A percentile compares a stretch with the other conserved stretches of the same genome.
Evolutionary conservation across 2,113 vertebrate species (phyloP).

Genomic region (Alosa alosa): DNA sequence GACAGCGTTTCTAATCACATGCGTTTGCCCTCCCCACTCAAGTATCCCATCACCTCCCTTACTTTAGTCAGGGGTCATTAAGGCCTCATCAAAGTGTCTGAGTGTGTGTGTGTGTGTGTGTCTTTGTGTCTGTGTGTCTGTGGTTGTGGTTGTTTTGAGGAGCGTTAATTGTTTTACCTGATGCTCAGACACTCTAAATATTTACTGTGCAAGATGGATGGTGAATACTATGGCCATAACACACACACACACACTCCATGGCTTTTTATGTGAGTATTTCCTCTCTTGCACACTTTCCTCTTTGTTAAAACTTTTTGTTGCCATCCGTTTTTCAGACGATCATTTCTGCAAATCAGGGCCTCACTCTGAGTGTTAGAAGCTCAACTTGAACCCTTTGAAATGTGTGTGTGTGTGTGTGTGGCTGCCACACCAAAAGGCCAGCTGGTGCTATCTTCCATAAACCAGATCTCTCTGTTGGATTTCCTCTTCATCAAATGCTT

Average conservation of each 20-base stretch:
- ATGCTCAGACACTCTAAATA: not conserved
- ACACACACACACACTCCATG: not conserved
- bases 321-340: not conserved
- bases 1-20: slow-evolving; percentile 58
- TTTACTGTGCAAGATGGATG: not conserved
- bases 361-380: not conserved
- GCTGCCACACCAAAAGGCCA: not conserved
- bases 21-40: slow-evolving; percentile 43
- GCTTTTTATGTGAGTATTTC: too few relatives aligned
- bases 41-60: not conserved
- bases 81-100: slow-evolving; percentile 60
- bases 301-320: too few relatives aligned
- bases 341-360: not conserved
- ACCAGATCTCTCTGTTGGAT: not conserved
- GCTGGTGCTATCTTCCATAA: not conserved
- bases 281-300: too few relatives aligned
- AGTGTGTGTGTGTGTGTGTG: slow-evolving; percentile 1
- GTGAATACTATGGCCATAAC: not conserved
- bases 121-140: not conserved
- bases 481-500: not conserved
- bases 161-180: not conserved
- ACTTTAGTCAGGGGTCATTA: slow-evolving; percentile 65
- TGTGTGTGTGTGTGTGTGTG: not conserved
- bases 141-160: not conserved
- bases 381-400: not conserved